These are phyloP conservation scores for Phycodurus eques DNA, from an alignment of 2,113 vertebrate genomes.

Conservation along the genomic window DNA sequence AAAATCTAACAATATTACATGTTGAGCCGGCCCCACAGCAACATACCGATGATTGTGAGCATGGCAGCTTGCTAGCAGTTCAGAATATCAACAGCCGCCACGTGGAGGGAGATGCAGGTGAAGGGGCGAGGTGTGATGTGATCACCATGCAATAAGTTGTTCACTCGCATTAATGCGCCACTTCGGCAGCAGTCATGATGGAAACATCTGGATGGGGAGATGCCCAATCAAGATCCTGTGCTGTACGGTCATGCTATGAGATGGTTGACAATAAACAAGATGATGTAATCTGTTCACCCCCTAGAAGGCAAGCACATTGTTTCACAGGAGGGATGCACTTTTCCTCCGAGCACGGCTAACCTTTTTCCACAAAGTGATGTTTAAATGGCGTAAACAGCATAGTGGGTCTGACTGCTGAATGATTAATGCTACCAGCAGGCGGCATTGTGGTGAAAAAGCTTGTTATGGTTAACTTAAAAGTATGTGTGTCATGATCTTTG, in stretches of 20 bases:
- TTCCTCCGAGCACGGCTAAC: not conserved
- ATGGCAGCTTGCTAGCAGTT: conserved; percentile 15
- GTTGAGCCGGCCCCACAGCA: not conserved
- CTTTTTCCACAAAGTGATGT: not conserved
- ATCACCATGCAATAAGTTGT: conserved; percentile 48
- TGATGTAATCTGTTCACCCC: conserved; percentile 9
- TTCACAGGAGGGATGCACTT: not conserved
- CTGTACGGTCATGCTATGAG: conserved; percentile 20
- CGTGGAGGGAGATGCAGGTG: conserved; percentile 21
- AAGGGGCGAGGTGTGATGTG: conserved; percentile 28
- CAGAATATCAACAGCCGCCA: conserved; percentile 38
- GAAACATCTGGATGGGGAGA: conserved; percentile 31
- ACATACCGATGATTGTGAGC: conserved; percentile 16
- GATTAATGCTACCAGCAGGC: not conserved
- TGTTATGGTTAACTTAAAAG: too few species aligned
- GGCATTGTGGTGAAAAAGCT: not conserved
- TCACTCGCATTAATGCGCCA: conserved; percentile 13
- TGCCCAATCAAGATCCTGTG: conserved; percentile 40
- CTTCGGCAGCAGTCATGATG: conserved; percentile 25
- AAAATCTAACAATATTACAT: not conserved
- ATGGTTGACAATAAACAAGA: conserved; percentile 34
- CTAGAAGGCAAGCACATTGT: not conserved
- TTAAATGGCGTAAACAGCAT: not conserved
- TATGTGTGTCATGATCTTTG: too few species aligned
- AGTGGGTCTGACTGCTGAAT: not conserved